phyloP scores from a whole-genome alignment of 2,113 vertebrate genomes.

The Caracal caracal region DNA sequence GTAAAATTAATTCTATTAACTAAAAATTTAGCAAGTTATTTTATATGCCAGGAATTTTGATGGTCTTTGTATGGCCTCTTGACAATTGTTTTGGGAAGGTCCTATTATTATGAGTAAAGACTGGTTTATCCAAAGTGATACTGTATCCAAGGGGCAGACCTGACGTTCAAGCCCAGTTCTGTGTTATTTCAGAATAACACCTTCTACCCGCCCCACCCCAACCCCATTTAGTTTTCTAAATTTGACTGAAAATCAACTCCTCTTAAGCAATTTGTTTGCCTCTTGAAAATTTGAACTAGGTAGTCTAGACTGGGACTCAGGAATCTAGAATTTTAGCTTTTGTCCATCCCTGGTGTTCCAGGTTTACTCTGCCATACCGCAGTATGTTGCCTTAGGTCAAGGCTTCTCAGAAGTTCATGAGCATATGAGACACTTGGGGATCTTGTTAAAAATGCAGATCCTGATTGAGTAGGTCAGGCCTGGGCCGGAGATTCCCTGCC shows the following conservation, averaged over 20 bases:
- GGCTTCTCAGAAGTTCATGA: neutral
- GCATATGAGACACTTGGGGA: neutral
- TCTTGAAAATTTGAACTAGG: neutral
- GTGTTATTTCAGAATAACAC: neutral
- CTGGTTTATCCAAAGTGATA: neutral
- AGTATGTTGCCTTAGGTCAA: neutral
- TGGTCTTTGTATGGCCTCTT: neutral
- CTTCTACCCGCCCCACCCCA: too few relatives aligned
- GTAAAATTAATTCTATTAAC: neutral
- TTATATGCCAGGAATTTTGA: neutral
- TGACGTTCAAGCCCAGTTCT: neutral
- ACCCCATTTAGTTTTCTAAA: neutral
- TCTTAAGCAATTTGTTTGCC: neutral
- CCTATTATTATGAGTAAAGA: neutral
- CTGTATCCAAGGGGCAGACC: neutral
- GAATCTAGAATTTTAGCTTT: neutral
- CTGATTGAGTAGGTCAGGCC: neutral
- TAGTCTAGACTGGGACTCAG: neutral
- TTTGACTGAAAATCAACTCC: neutral
- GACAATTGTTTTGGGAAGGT: neutral
- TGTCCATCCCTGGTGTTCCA: neutral
- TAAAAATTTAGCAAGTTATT: neutral
- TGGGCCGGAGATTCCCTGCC: neutral
- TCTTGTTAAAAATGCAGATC: neutral
- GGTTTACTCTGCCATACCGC: rapidly evolving